A percentile compares a stretch with the other conserved stretches of the same genome.
These are phyloP conservation scores for Morone chrysops DNA, from an alignment of 2,113 vertebrate species.

Conservation along the genomic window DNA sequence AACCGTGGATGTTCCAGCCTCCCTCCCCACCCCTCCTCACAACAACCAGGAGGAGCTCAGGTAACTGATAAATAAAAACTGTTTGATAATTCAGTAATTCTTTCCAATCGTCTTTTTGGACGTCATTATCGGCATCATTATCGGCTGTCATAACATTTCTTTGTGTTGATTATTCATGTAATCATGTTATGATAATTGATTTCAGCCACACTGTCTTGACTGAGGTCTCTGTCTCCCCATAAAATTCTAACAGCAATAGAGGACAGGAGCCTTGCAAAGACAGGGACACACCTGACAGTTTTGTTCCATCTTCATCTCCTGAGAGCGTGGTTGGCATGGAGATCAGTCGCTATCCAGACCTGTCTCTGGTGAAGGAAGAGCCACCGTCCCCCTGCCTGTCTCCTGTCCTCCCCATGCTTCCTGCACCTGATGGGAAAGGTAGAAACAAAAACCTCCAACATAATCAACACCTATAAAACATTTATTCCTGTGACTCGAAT, in stretches of 20 bases:
- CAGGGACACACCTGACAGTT: slow-evolving; percentile 95
- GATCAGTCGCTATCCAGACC: slow-evolving; percentile 93
- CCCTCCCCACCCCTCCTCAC: slow-evolving; percentile 97
- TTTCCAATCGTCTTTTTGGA: not conserved
- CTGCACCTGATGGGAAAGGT: slow-evolving; percentile 92
- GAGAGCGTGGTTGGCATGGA: slow-evolving; percentile 96
- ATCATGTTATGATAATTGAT: not conserved
- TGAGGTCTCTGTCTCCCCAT: not conserved
- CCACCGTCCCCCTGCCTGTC: slow-evolving; percentile 92
- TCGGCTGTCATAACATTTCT: not conserved
- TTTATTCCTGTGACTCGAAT: not conserved
- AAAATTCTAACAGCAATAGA: slow-evolving; percentile 76
- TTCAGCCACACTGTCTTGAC: slow-evolving; percentile 10
- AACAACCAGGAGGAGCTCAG: slow-evolving; percentile 98
- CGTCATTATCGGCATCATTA: no score
- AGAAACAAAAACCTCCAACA: slow-evolving; percentile 11
- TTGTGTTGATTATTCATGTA: not conserved
- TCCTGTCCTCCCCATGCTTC: slow-evolving; percentile 94
- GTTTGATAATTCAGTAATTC: not conserved
- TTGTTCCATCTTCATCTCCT: slow-evolving; percentile 97
- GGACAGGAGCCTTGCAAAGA: slow-evolving; percentile 93
- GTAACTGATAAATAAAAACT: slow-evolving; percentile 69
- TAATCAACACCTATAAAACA: not conserved
- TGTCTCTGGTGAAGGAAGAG: slow-evolving; percentile 94
- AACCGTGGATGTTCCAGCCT: slow-evolving; percentile 97